Conservation (phyloP, 2,888 invertebrate species). For the Cristatella mucedo region DNA sequence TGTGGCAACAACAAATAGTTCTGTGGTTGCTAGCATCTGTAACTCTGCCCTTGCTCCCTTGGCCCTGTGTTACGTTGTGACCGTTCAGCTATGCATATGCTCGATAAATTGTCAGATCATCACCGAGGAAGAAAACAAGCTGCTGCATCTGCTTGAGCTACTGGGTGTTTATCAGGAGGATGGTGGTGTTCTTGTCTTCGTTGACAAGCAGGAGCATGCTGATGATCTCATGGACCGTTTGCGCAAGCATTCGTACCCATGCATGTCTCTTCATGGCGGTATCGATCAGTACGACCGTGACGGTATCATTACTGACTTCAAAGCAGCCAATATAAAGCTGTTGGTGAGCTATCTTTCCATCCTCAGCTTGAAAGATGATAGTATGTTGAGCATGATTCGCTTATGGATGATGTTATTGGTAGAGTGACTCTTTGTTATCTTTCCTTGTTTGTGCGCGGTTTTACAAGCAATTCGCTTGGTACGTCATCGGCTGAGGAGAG, state of each 20-base stretch:
- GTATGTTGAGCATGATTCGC: too few species aligned
- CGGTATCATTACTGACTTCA: slow-evolving; percentile 91
- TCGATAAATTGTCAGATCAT: slow-evolving; percentile 41
- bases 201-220: slow-evolving; percentile 94
- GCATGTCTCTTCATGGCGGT: slow-evolving; percentile 92
- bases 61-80: not conserved
- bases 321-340: slow-evolving; percentile 72
- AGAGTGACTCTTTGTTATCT: too few species aligned
- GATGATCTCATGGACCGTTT: slow-evolving; percentile 69
- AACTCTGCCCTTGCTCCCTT: not conserved
- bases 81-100: not conserved
- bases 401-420: too few species aligned
- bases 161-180: slow-evolving; percentile 79
- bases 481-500: too few species aligned
- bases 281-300: slow-evolving; percentile 99
- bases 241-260: slow-evolving; percentile 87
- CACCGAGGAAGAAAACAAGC: slow-evolving; percentile 87
- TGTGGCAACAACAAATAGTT: not conserved
- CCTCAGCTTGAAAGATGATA: too few species aligned
- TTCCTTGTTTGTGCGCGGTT: too few species aligned
- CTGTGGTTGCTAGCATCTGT: not conserved
- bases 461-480: too few species aligned
- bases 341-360: too few species aligned
- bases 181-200: slow-evolving; percentile 88
- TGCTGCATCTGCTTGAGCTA: slow-evolving; percentile 88